Evolutionary conservation across 2,113 vertebrate genomes (phyloP).

Genomic region (Psilopsiagon aymara): DNA sequence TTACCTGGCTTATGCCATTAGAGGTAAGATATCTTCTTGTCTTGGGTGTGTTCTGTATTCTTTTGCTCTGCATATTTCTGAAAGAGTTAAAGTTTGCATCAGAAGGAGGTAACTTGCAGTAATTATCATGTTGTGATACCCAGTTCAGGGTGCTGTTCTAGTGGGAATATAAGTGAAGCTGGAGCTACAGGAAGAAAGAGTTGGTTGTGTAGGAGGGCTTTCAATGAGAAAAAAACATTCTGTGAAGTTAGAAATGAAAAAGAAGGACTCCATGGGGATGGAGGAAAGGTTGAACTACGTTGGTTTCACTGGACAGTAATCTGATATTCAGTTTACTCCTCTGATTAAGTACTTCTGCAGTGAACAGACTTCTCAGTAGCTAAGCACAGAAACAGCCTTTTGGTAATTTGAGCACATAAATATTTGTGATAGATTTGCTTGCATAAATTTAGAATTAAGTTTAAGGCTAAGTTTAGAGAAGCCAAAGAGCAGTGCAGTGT

Average conservation of each 20-base stretch:
- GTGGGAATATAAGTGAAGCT: background rate
- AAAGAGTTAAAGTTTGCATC: background rate
- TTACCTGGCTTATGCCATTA: conserved; percentile 95
- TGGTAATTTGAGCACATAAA: background rate
- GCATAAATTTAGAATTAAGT: background rate
- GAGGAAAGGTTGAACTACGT: background rate
- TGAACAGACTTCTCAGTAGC: background rate
- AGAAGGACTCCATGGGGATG: background rate
- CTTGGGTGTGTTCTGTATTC: background rate
- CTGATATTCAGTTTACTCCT: background rate
- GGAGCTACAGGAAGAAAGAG: background rate
- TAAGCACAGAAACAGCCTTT: background rate
- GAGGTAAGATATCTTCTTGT: conserved; percentile 79
- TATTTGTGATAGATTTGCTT: background rate
- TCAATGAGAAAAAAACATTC: background rate
- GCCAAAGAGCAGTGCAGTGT: background rate
- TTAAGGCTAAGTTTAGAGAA: conserved; percentile 22
- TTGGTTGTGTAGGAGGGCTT: background rate
- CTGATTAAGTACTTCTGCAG: background rate
- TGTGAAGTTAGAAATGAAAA: background rate
- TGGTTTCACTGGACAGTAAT: background rate
- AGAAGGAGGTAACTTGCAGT: background rate
- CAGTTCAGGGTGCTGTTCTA: background rate
- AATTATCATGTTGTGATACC: background rate
- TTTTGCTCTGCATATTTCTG: background rate